Evolutionary conservation across 1,140 invertebrate genomes (phyloP), one percentile per base, ranked within the genome.

Genomic region (Micrasema longulum): DNA sequence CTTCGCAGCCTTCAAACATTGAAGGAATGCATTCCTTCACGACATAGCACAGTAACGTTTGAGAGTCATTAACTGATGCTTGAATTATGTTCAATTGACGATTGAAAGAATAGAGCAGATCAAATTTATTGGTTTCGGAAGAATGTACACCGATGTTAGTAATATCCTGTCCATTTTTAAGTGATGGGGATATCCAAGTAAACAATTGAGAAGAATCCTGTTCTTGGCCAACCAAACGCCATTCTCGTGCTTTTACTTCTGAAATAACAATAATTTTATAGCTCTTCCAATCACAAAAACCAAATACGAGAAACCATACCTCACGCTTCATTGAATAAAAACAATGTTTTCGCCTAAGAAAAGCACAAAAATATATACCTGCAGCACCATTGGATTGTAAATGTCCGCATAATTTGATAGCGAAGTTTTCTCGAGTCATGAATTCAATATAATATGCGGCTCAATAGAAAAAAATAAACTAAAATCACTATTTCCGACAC

Each of bases 201-300:
- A 92, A 85, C 12, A 93, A 75, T 75, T 92, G 80, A 4, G 88
- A 88, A 1, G 89, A 90, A 79, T 92, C 88, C 80, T 89, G 90
- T 77, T 93, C 92, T 81, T 93, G 91, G 0, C 92, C 91, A 66
- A 93, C 81, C 64, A 93, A 83, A 45, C 91, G 88, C 91, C 91
- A 93, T 86, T 93, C 91, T 72, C 88, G 87, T 3, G 89, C 89
- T 81, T 85, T 81, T 77, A 84, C 79, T 31, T 82, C 84, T 86
- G 69, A 65, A 80, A 65, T 53, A 11, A 35, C 1, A 26, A 22
- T 7, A 31, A 31, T 2, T 31, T 31, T 31, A 31, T 7, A 31
- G 26, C 26, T 31, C 3, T 31, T 31, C 26, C 26, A 31, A 7
- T 4, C 7, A 31, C 26, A 31, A 31, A 31, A 2, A 16, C 26